A percentile compares a stretch with the other conserved stretches of the same genome.
Evolutionary conservation across 2,797 vertebrate genomes (phyloP).

Genomic region (Coendou prehensilis): DNA sequence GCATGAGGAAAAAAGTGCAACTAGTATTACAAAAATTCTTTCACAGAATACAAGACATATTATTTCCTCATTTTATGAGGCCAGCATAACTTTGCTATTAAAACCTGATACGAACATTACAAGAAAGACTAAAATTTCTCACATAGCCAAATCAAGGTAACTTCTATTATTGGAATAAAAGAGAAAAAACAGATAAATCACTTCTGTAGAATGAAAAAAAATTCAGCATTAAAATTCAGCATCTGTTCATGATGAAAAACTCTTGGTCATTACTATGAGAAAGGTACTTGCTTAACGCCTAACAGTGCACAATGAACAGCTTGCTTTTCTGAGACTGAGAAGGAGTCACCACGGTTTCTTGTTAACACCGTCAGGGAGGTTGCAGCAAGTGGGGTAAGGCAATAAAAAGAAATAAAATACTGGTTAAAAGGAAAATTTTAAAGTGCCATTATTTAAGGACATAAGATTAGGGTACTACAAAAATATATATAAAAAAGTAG

Average conservation of each 20-base stretch:
- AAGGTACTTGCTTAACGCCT: neutral
- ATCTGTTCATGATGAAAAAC: neutral
- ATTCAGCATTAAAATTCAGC: neutral
- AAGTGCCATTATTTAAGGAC: neutral
- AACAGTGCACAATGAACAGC: neutral
- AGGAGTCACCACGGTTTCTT: neutral
- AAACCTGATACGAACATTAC: neutral
- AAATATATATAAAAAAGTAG: neutral
- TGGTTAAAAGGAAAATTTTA: neutral
- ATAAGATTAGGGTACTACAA: neutral
- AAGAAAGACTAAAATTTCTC: neutral
- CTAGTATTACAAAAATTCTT: conserved; percentile 17
- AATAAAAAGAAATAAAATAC: conserved; percentile 7
- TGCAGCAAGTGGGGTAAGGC: neutral
- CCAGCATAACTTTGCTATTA: neutral
- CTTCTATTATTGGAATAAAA: neutral
- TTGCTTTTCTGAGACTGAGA: neutral
- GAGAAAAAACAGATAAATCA: neutral
- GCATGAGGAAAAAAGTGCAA: neutral
- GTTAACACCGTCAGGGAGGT: neutral
- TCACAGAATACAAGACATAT: neutral
- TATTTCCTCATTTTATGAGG: neutral
- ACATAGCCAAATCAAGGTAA: conserved; percentile 18
- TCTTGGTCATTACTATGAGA: neutral
- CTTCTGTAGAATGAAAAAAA: neutral